phyloP scores from a whole-genome alignment of 2,113 vertebrate species.

The Morone chrysops region DNA sequence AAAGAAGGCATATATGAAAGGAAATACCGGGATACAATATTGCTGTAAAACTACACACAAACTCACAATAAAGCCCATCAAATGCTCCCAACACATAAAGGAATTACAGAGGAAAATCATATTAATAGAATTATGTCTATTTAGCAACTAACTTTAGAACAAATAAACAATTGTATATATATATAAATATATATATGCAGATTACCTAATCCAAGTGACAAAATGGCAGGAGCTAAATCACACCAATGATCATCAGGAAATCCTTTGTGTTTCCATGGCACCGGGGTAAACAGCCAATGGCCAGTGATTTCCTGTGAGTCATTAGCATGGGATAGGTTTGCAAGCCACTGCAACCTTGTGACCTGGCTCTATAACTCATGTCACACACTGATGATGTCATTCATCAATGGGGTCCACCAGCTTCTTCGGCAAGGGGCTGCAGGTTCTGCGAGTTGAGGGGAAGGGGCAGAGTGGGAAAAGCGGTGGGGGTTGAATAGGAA shows the following conservation, averaged over 20 bases:
- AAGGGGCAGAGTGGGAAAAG: slow-evolving; percentile 44
- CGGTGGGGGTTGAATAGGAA: slow-evolving; percentile 45
- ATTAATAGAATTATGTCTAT: slow-evolving; percentile 2
- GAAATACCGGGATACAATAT: slow-evolving; percentile 37
- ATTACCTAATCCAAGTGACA: slow-evolving; percentile 23
- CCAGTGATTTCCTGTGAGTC: slow-evolving; percentile 82
- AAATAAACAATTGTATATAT: slow-evolving; percentile 2
- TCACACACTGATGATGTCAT: slow-evolving; percentile 87
- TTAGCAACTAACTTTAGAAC: slow-evolving; percentile 10
- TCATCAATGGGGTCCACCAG: slow-evolving; percentile 82
- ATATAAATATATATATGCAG: slow-evolving; percentile 19
- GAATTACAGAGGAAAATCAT: background rate
- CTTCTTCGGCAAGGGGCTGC: slow-evolving; percentile 63
- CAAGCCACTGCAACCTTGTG: slow-evolving; percentile 80
- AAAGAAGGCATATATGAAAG: slow-evolving; percentile 58
- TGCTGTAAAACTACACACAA: slow-evolving; percentile 39
- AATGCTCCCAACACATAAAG: slow-evolving; percentile 27
- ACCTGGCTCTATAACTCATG: slow-evolving; percentile 83
- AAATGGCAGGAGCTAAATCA: slow-evolving; percentile 36
- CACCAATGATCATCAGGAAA: slow-evolving; percentile 57
- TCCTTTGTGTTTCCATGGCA: slow-evolving; percentile 66
- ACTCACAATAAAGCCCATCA: slow-evolving; percentile 47
- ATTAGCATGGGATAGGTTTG: slow-evolving; percentile 86
- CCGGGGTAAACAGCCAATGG: slow-evolving; percentile 75
- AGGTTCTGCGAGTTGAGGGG: slow-evolving; percentile 50